A percentile compares a stretch with the other conserved stretches of the same genome.
Evolutionary conservation across 2,797 vertebrate species (phyloP).

Genomic region (Bradypus variegatus): DNA sequence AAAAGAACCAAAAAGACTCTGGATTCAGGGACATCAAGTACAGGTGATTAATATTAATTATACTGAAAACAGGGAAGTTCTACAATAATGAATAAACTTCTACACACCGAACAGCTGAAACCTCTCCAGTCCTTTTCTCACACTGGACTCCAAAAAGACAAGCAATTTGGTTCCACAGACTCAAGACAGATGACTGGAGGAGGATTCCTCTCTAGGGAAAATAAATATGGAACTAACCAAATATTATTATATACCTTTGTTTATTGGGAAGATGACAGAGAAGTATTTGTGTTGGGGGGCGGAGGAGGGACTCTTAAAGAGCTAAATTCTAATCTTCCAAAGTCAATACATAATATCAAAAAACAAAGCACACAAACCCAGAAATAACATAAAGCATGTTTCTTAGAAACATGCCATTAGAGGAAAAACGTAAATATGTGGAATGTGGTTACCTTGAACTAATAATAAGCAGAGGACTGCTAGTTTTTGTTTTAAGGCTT

Average conservation of each 20-base stretch:
- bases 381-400: background rate
- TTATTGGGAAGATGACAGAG: background rate
- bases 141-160: background rate
- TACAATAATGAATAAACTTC: background rate
- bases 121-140: background rate
- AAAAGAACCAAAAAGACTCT: background rate
- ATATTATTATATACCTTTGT: background rate
- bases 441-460: background rate
- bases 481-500: background rate
- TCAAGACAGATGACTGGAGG: background rate
- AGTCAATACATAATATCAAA: background rate
- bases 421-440: background rate
- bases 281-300: background rate
- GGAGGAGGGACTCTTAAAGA: background rate
- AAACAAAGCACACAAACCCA: background rate
- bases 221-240: slow-evolving; percentile 7
- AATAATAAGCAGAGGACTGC: background rate
- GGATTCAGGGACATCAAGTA: background rate
- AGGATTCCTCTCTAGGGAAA: background rate
- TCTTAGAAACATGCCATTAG: background rate
- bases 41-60: background rate
- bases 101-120: background rate
- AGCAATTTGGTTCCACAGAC: background rate
- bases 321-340: slow-evolving; percentile 3
- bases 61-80: background rate